Evolutionary conservation across 2,888 invertebrate genomes (phyloP), one percentile per base, ranked within the genome.

Genomic region (Dione juno): DNA sequence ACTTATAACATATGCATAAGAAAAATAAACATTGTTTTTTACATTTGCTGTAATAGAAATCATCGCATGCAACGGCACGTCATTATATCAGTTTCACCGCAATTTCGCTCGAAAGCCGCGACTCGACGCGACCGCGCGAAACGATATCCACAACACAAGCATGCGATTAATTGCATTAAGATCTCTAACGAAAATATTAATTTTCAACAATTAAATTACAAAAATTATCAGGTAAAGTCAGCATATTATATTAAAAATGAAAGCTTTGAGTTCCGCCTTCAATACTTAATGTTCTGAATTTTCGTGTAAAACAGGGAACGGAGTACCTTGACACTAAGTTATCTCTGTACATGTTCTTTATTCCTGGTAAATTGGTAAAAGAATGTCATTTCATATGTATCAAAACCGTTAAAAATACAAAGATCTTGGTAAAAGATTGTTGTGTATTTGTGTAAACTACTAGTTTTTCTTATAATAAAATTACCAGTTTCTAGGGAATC

Each of bases 1-100:
- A n/a, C n/a, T 19, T 28, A 11, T 11, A 21, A 16, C n/a, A 6
- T 35, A 54, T 37, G 16, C 13, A 40, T 6, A 19, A 57, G 37
- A 57, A 40, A 57, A 57, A 57, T 57, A 57, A 57, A 57, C 37
- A 43, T 58, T 58, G 40, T 45, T 43, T 45, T n/a, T n/a, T 16
- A 58, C 40, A 19, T 50, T 69, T 35, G 64, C 40, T 59, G 41
- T 69, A 70, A 72, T 70, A 74, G 74, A 74, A 74, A 72, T 68
- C 72, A 70, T 59, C 40, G 67, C 75, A 74, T 75, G 72, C 86
- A 82, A 85, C 84, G 86, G 76, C 72, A 71, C 79, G 78, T 81
- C 83, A 85, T 88, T 87, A 84, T 85, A 85, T 87, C 82, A 84
- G 82, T 90, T 92, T 90, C 89, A 86, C 89, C 84, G 82, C 83